A percentile compares a stretch with the other conserved stretches of the same genome.
These are phyloP conservation scores for Siniperca obscura DNA, from an alignment of 2,797 vertebrate species.

Conservation along the genomic window DNA sequence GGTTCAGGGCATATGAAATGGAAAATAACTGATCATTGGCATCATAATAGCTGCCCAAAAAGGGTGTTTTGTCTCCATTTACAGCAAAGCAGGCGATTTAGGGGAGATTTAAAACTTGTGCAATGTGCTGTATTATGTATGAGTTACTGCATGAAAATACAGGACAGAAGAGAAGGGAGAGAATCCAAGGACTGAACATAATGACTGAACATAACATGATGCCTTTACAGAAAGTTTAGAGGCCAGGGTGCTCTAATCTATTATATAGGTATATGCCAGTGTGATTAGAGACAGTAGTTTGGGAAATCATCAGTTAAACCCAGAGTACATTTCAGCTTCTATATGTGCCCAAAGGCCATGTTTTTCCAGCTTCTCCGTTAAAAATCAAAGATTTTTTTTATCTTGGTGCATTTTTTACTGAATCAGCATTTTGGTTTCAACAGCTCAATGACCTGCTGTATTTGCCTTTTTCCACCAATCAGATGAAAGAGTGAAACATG, in stretches of 20 bases:
- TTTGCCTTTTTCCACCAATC: constrained; percentile 77
- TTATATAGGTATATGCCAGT: neutral
- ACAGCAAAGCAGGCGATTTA: constrained; percentile 60
- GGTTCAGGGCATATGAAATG: constrained; percentile 75
- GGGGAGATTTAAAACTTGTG: constrained; percentile 56
- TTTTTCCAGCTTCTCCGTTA: constrained; percentile 32
- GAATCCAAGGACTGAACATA: constrained; percentile 17
- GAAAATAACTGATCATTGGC: constrained; percentile 77
- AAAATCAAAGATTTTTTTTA: constrained; percentile 34
- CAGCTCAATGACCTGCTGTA: constrained; percentile 79
- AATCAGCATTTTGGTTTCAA: constrained; percentile 77
- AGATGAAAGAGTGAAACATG: constrained; percentile 78
- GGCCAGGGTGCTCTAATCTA: constrained; percentile 2
- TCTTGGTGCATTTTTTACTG: constrained; percentile 62
- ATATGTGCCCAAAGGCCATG: neutral
- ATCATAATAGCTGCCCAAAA: constrained; percentile 71
- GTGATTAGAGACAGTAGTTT: constrained; percentile 31
- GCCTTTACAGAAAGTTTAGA: neutral
- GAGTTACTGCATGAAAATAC: constrained; percentile 4
- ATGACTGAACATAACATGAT: constrained; percentile 22
- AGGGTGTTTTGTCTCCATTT: constrained; percentile 78
- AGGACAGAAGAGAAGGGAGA: constrained; percentile 7
- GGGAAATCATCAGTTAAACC: constrained; percentile 7
- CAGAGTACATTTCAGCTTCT: constrained; percentile 18
- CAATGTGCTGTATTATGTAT: constrained; percentile 43